Evolutionary conservation across 1,140 invertebrate genomes (phyloP).

Genomic region (Rhyzopertha dominica): DNA sequence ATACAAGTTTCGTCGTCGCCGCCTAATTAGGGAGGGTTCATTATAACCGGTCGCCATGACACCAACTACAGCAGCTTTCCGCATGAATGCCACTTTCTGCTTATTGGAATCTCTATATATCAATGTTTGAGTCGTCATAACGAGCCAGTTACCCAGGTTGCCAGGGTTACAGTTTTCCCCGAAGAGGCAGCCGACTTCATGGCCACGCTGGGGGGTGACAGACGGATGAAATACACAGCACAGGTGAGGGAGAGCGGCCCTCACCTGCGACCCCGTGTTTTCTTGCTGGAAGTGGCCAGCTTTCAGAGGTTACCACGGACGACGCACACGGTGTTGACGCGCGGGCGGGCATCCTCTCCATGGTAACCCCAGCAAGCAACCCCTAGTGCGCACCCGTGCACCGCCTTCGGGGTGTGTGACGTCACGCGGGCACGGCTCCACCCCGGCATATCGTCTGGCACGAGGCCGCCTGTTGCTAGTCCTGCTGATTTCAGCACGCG

Average conservation of each 20-base stretch:
- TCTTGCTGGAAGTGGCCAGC: too few species aligned
- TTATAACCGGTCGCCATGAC: slow-evolving; percentile 22
- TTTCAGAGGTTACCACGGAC: slow-evolving; percentile 36
- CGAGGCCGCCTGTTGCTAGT: slow-evolving; percentile 45
- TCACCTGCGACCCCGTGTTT: too few species aligned
- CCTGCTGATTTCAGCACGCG: slow-evolving; percentile 33
- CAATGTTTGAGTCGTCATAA: slow-evolving; percentile 20
- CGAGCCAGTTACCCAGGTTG: slow-evolving; percentile 17
- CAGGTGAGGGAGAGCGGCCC: too few species aligned
- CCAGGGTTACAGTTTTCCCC: slow-evolving; percentile 12
- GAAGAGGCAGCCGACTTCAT: slow-evolving; percentile 7
- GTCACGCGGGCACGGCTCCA: slow-evolving; percentile 36
- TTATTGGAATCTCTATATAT: slow-evolving; percentile 20
- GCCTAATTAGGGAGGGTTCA: slow-evolving; percentile 17
- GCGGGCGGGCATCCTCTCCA: slow-evolving; percentile 36
- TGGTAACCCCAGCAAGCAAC: slow-evolving; percentile 32
- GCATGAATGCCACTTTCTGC: slow-evolving; percentile 22
- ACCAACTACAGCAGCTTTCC: slow-evolving; percentile 23
- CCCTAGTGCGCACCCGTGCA: slow-evolving; percentile 37
- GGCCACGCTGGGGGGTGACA: background rate
- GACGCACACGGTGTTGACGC: slow-evolving; percentile 34
- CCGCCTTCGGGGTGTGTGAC: slow-evolving; percentile 38
- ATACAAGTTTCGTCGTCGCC: background rate
- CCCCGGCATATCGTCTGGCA: slow-evolving; percentile 33
- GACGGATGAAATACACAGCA: too few species aligned